A percentile compares a stretch with the other conserved stretches of the same genome.
Conservation (phyloP, 2,113 vertebrate species). For the Gavia stellata region DNA sequence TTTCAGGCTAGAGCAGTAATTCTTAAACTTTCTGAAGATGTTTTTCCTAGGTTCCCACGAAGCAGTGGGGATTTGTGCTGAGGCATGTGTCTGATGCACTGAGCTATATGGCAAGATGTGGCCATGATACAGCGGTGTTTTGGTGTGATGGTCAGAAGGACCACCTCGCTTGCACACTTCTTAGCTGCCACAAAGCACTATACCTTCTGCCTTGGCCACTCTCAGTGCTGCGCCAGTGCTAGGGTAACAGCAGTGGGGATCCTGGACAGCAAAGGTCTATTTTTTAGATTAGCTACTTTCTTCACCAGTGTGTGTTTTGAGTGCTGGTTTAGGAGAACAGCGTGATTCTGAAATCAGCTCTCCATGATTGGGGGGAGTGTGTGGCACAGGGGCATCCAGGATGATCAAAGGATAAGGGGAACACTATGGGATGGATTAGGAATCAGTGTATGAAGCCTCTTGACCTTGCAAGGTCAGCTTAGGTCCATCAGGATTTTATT, state of each 20-base stretch:
- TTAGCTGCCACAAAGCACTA: background rate
- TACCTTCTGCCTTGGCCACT: background rate
- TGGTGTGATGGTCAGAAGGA: background rate
- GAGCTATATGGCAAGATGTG: background rate
- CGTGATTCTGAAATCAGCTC: background rate
- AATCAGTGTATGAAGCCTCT: background rate
- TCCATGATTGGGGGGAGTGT: background rate
- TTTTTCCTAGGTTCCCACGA: background rate
- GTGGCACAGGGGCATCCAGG: background rate
- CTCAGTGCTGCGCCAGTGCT: background rate
- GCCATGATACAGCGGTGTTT: rapidly evolving
- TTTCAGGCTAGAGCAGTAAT: background rate
- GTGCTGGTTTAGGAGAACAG: background rate
- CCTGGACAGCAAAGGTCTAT: background rate
- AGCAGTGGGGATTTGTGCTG: background rate
- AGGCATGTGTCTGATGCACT: background rate
- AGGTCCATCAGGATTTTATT: slow-evolving; percentile 11
- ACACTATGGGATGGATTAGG: background rate
- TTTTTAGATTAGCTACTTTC: background rate
- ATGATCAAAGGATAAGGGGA: background rate
- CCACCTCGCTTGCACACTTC: rapidly evolving
- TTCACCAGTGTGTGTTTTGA: background rate
- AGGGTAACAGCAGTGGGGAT: background rate
- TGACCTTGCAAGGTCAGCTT: background rate
- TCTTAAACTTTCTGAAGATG: background rate